Conservation (phyloP, 2,888 invertebrate species). For the Ellobium chinense region DNA sequence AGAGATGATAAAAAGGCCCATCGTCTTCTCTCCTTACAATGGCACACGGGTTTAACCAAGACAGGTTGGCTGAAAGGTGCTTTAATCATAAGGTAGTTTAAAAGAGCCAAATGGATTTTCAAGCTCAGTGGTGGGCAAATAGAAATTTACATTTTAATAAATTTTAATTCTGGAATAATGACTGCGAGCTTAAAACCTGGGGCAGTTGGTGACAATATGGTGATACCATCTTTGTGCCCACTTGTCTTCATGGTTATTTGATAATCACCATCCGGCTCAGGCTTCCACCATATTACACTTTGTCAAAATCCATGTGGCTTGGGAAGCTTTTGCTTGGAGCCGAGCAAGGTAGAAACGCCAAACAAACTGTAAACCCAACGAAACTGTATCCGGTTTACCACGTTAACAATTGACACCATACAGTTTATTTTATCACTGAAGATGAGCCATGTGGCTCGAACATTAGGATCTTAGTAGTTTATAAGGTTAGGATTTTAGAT, state of each 20-base stretch:
- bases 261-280: not conserved
- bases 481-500: too few species aligned
- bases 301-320: not conserved
- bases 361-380: too few species aligned
- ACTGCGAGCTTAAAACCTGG: not conserved
- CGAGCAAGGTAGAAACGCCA: too few species aligned
- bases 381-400: too few species aligned
- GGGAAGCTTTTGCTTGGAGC: too few species aligned
- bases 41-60: not conserved
- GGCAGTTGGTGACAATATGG: slow-evolving; percentile 15
- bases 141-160: slow-evolving; percentile 44
- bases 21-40: not conserved
- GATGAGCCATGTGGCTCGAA: too few species aligned
- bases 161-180: slow-evolving; percentile 24
- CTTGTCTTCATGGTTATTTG: not conserved
- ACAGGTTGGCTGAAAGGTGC: slow-evolving; percentile 4
- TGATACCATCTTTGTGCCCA: not conserved
- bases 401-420: too few species aligned
- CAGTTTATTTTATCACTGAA: too few species aligned
- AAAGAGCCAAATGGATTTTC: not conserved
- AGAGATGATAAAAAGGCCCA: not conserved
- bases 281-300: not conserved
- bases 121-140: not conserved
- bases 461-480: too few species aligned
- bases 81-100: slow-evolving; percentile 4